Percentiles rank a stretch among this genome's conserved stretches.
These are phyloP conservation scores for Aplysina aerophoba DNA, from an alignment of 37 sponge, comb jelly and placozoan species.

Conservation along the genomic window DNA sequence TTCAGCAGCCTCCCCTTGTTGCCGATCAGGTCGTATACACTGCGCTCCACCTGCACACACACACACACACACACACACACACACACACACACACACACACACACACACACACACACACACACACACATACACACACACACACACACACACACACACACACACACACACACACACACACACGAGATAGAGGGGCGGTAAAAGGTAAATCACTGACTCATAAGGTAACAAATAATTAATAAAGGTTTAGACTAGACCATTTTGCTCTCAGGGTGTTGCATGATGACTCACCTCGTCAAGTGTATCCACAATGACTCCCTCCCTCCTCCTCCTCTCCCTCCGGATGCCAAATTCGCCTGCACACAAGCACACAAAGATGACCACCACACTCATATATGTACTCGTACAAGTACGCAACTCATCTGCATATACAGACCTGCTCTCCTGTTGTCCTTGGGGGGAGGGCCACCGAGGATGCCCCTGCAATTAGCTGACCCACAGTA, in stretches of 20 bases:
- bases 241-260: too few species aligned
- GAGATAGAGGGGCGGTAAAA: background rate
- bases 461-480: conserved; percentile 84
- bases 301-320: conserved; percentile 36
- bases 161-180: too few species aligned
- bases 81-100: too few species aligned
- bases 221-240: too few species aligned
- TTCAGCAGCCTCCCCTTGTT: conserved; percentile 60
- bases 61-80: too few species aligned
- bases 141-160: conserved; percentile 14
- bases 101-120: background rate
- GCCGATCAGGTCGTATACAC: conserved; percentile 74
- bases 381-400: background rate
- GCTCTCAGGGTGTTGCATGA: background rate
- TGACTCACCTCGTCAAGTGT: background rate
- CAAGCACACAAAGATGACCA: too few species aligned
- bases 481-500: conserved; percentile 95
- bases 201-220: too few species aligned
- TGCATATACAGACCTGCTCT: too few species aligned
- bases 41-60: conserved; percentile 75
- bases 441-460: conserved; percentile 51
- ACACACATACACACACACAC: conserved; percentile 5
- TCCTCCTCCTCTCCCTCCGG: background rate
- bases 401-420: too few species aligned
- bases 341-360: conserved; percentile 11